Base-by-base conservation (phyloP, 2,113 vertebrate species). In the Phylloscopus trochiloides region DNA sequence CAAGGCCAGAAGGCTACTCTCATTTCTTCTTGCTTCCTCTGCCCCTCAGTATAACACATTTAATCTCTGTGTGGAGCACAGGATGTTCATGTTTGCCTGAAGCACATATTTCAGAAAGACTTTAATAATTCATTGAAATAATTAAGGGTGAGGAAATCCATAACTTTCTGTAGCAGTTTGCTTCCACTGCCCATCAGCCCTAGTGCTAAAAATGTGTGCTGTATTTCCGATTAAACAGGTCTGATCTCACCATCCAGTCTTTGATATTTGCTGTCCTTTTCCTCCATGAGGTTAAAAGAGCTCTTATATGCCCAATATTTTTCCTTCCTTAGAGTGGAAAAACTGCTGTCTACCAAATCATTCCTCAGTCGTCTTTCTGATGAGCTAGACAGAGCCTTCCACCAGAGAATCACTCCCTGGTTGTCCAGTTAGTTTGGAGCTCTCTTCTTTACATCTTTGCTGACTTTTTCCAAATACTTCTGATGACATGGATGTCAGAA, bases 91-190 rank as follows among this genome's bases (percentile, higher is more conserved):
- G 57, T 93, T 94, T 95, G 70, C 85, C 92, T 90, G 85, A 78
- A 95, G 94, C 40, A 17, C 36, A 25, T 82, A 36, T 84, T 96
- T 96, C 87, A 93, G 81, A 85, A 68, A 63, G 13, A 63, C 40
- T 93, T 95, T 65, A 94, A 90, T 90, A 96, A 96, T 94, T 90
- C 52, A 94, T 90, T 63, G 36, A 73, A 95, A 95, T 94, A 93
- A 87, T 93, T 93, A 75, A 81, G 70, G 61, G 21, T 63, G 66
- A 94, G 57, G 74, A 91, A 93, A 87, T 87, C 61, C 66, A 43
- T 93, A 87, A 91, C 61, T 87, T 95, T 85, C 77, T 85, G 70
- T 52, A 45, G 66, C 87, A 75, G 40, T 75, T 95, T 91, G 7
- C 17, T 87, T n/a, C 48, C 57, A 79, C 36, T 75, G 40, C 50